Percentiles rank a stretch among this genome's conserved stretches.
phyloP scores from a whole-genome alignment of 2,888 invertebrate species.

The Hypomecis punctinalis region DNA sequence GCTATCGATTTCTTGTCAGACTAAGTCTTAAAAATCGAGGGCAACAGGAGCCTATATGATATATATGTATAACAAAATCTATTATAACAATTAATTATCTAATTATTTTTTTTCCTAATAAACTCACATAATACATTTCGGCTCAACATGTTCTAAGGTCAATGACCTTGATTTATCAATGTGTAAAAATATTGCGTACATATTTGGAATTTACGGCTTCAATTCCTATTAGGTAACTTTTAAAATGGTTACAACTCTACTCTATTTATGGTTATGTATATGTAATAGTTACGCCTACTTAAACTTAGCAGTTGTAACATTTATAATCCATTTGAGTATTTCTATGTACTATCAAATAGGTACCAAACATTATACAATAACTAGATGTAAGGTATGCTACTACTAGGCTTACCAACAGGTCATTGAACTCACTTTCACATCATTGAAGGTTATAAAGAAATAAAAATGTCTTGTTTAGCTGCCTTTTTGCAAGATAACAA shows the following conservation, averaged over 20 bases:
- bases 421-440: conserved; percentile 71
- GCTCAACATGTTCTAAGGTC: neutral
- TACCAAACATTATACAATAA: conserved; percentile 31
- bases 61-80: no score
- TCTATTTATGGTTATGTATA: neutral
- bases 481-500: no score
- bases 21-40: no score
- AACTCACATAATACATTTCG: no score
- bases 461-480: conserved; percentile 44
- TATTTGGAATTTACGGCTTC: neutral
- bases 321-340: conserved; percentile 7
- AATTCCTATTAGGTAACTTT: neutral
- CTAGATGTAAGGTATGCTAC: conserved; percentile 50
- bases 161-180: conserved; percentile 12
- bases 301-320: conserved; percentile 8
- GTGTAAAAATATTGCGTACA: conserved; percentile 1
- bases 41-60: no score
- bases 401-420: conserved; percentile 59
- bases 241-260: neutral
- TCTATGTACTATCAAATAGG: conserved; percentile 11
- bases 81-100: no score
- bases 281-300: neutral
- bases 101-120: no score
- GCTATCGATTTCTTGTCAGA: no score
- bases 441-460: conserved; percentile 61